These are phyloP conservation scores for Astreopora myriophthalma DNA, from an alignment of 64 coral and sea anemone species.

Conservation along the genomic window DNA sequence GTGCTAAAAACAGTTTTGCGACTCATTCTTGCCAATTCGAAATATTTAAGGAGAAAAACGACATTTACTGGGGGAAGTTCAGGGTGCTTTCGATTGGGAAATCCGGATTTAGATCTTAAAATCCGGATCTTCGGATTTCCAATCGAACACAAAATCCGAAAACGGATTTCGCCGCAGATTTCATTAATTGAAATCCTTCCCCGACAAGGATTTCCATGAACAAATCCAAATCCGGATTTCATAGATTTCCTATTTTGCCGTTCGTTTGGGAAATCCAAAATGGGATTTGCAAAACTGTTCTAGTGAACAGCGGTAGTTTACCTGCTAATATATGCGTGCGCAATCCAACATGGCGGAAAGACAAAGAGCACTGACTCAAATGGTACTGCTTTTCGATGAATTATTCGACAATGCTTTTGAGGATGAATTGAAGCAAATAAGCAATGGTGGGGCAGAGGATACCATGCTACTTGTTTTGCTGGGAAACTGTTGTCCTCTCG, in stretches of 20 bases:
- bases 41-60: too few species aligned
- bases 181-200: background rate
- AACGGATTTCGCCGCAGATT: background rate
- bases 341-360: slow-evolving; percentile 28
- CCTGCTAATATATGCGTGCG: background rate
- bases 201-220: background rate
- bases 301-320: background rate
- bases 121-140: slow-evolving; percentile 4
- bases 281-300: background rate
- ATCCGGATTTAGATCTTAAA: background rate
- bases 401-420: slow-evolving; percentile 9
- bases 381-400: slow-evolving; percentile 22
- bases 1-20: too few species aligned
- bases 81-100: background rate
- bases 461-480: slow-evolving; percentile 8
- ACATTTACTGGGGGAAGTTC: too few species aligned
- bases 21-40: too few species aligned
- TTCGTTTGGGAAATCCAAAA: background rate
- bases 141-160: background rate
- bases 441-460: slow-evolving; percentile 20
- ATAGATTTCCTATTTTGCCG: background rate
- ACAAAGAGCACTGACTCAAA: background rate
- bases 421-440: slow-evolving; percentile 18
- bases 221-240: background rate
- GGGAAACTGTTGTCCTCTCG: slow-evolving; percentile 21